Evolutionary conservation across 2,797 vertebrate genomes (phyloP).

Genomic region (Sarcophilus harrisii): DNA sequence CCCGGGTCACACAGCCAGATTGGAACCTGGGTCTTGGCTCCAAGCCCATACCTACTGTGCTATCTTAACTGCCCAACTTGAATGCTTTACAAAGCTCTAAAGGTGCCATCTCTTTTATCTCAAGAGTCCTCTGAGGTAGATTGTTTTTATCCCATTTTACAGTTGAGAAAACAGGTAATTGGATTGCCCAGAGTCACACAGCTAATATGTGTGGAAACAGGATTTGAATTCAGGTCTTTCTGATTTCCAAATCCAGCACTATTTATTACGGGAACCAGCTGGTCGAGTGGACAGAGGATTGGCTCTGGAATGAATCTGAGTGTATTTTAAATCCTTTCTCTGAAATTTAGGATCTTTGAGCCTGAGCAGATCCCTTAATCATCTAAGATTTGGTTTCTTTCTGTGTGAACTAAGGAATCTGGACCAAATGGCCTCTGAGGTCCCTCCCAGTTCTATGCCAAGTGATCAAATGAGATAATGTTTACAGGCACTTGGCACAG

Average conservation of each 20-base stretch:
- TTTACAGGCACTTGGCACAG: neutral
- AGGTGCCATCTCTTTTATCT: neutral
- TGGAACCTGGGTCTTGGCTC: neutral
- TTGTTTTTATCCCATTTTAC: neutral
- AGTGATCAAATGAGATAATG: neutral
- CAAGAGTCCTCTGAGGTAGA: neutral
- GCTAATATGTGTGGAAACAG: neutral
- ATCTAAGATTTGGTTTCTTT: neutral
- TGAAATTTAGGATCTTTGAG: neutral
- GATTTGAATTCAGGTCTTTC: neutral
- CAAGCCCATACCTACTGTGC: neutral
- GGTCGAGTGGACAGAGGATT: neutral
- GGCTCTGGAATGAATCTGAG: neutral
- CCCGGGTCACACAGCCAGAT: neutral
- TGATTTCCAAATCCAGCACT: neutral
- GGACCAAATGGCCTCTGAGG: neutral
- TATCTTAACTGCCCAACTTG: neutral
- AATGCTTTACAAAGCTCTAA: neutral
- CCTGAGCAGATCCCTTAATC: neutral
- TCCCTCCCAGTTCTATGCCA: neutral
- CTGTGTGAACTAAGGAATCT: neutral
- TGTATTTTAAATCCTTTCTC: neutral
- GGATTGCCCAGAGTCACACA: neutral
- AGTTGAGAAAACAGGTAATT: neutral
- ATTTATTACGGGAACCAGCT: neutral